phyloP scores from a whole-genome alignment of 2,888 invertebrate species.

The Lochmaea capreae region DNA sequence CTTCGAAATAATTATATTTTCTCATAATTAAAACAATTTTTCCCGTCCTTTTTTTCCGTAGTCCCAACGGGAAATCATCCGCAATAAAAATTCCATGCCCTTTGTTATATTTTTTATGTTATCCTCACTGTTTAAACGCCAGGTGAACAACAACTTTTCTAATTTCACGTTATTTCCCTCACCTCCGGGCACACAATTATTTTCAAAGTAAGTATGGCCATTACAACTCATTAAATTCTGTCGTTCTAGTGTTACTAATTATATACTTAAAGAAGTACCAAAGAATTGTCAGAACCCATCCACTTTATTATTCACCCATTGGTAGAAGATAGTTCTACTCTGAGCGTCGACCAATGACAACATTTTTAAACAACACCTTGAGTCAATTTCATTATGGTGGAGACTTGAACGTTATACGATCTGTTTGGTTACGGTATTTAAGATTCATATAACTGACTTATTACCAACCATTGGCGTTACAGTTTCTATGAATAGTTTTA shows the following conservation, averaged over 20 bases:
- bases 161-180: conserved; percentile 11
- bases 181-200: conserved; percentile 11
- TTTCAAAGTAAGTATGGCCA: conserved; percentile 11
- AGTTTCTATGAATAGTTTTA: not conserved
- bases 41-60: no score
- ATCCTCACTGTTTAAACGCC: not conserved
- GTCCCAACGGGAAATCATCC: no score
- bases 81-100: not conserved
- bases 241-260: conserved; percentile 33
- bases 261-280: conserved; percentile 12
- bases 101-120: not conserved
- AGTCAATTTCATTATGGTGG: conserved; percentile 27
- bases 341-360: conserved; percentile 13
- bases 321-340: conserved; percentile 18
- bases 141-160: conserved; percentile 15
- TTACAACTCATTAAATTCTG: conserved; percentile 23
- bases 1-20: no score
- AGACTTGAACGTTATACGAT: conserved; percentile 3
- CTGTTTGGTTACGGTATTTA: conserved; percentile 17
- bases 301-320: conserved; percentile 13
- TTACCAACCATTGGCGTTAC: not conserved
- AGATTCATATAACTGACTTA: not conserved
- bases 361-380: conserved; percentile 24
- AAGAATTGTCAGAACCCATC: not conserved
- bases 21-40: not conserved